Evolutionary conservation across 2,797 vertebrate genomes (phyloP), one percentile per base, ranked within the genome.

Genomic region (Rhinogobio ventralis): DNA sequence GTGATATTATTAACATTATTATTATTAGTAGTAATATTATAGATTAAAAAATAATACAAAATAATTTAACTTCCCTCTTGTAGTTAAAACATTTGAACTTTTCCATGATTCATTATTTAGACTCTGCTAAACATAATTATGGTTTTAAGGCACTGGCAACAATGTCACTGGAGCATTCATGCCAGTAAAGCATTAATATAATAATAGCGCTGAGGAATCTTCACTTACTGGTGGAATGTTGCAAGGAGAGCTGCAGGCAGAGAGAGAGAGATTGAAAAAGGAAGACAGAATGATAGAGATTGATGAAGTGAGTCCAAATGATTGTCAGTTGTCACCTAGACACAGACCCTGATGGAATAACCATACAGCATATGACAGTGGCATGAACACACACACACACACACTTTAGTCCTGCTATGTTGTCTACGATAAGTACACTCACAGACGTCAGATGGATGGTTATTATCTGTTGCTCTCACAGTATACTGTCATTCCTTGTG

Each of bases 141-240:
- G 28, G 49, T 72, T 72, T 72, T 72, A 51, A 60, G 67, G 79
- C 5, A 60, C 60, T 72, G 68, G 68, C 68, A 72, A 81, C 51
- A 81, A 69, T 20, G 79, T 39, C 69, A 72, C 68, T 72, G 0
- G 13, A 72, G 67, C 36, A 62, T 72, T 72, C 25, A 46, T 72
- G 51, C 19, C 80, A 81, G 80, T 81, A 72, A 81, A 72, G 36
- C 51, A 71, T 60, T 81, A 71, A 81, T 81, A 71, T 57, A 81
- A 81, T 81, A 71, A 81, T 81, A 81, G 67, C 66, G 66, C 67
- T 55, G 46, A 30, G 4, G 68, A 72, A 45, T 72, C 53, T 81
- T 82, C 80, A 82, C 39, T 71, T 49, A 55, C 49, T 81, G 49
- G 33, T 42, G 64, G 23, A 80, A 66, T 7, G 23, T 13, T 71